Base-by-base conservation (phyloP, 2,888 invertebrate genomes). In the Acleris sparsana region DNA sequence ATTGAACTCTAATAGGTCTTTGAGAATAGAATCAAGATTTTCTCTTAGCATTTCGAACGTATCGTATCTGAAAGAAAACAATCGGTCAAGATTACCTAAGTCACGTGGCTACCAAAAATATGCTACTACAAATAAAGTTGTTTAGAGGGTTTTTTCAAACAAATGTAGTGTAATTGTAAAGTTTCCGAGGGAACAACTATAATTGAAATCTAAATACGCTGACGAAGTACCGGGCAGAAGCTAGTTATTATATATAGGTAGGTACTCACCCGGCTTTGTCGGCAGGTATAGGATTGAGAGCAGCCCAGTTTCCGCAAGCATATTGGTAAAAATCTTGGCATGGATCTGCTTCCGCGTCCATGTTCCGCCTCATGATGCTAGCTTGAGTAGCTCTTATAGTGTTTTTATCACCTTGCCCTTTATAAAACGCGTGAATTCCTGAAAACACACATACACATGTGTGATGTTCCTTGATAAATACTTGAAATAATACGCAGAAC, bases 1-100 rank as follows among this genome's bases (percentile, higher is more conserved):
- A 70, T 93, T 92, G 70, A 94, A 94, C 72, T 95, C 94, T 33
- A 96, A 85, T 16, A 97, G 85, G 72, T 95, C 94, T 78, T 93
- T 94, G 52, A 97, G 84, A 1, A 96, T 95, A 0, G 93, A 80
- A 79, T 97, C 96, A 55, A 97, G 87, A 74, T 96, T 96, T 88
- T 97, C 97, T 73, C 97, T 93, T 6, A 98, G 89, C 93, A 97
- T 96, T 89, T 97, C 97, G 83, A 98, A 98, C 0, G 97, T 98
- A 75, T 97, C 97, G 84, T 96, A 98, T 5, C 93, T 93, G 78
- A 65, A 87, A 87, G 62, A 13, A 51, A 49, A 25, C 59, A 72
- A 39, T 39, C 39, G 39, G 39, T 39, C 13, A 39, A 39, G 13
- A 39, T 13, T 13, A n/a, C n/a, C n/a, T n/a, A 39, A 13, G 39